phyloP scores from a whole-genome alignment of 2,113 vertebrate genomes.

The Colius striatus region DNA sequence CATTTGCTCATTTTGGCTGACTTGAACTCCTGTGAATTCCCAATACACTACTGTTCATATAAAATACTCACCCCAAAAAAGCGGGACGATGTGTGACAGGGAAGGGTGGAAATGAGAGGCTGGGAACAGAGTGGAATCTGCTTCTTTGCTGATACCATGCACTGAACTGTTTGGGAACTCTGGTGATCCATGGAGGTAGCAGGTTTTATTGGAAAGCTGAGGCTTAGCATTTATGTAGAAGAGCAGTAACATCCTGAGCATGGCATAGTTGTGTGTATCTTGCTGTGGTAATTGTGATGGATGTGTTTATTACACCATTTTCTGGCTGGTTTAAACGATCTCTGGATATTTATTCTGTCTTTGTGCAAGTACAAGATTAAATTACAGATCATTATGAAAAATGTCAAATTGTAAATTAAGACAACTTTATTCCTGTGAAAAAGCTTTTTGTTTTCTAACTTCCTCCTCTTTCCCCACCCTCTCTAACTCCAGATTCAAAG shows the following conservation, averaged over 20 bases:
- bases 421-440: background rate
- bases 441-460: background rate
- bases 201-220: background rate
- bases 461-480: background rate
- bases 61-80: background rate
- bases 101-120: background rate
- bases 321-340: background rate
- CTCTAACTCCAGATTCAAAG: background rate
- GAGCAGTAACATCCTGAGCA: background rate
- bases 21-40: background rate
- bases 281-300: background rate
- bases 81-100: background rate
- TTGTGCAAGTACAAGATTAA: background rate
- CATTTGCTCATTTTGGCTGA: background rate
- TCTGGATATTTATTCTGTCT: background rate
- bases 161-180: background rate
- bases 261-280: background rate
- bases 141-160: fast-evolving
- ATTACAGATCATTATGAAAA: background rate
- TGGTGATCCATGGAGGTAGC: background rate
- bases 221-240: background rate
- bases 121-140: background rate
- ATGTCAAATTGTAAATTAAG: background rate
- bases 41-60: background rate
- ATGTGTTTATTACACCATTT: background rate